phyloP scores from a whole-genome alignment of 35 echinoderm and acorn worm species.

The Strongylocentrotus purpuratus region DNA sequence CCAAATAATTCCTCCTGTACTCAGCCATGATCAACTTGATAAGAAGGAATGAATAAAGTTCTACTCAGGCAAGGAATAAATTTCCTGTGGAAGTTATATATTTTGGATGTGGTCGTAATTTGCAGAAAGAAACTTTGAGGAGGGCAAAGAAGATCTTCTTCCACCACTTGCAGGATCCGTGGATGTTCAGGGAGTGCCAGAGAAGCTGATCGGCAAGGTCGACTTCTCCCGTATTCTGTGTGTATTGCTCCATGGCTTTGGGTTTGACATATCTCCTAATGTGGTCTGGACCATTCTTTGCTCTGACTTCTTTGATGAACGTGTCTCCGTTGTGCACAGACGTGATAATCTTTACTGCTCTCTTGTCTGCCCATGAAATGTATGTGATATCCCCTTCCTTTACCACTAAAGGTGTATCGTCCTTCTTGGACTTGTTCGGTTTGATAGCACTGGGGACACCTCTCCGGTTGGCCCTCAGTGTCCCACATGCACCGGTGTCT shows the following conservation, averaged over 20 bases:
- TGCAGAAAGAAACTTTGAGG: constrained; percentile 48
- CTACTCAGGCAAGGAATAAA: too few species aligned
- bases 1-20: too few species aligned
- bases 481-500: constrained; percentile 50
- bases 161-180: constrained; percentile 61
- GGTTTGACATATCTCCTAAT: too few species aligned
- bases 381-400: constrained; percentile 19
- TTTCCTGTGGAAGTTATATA: too few species aligned
- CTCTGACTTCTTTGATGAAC: neutral
- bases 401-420: neutral
- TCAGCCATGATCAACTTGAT: too few species aligned
- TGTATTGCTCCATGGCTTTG: constrained; percentile 49
- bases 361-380: constrained; percentile 52
- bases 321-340: neutral
- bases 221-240: constrained; percentile 55
- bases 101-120: too few species aligned
- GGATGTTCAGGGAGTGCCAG: constrained; percentile 55
- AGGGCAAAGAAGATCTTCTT: constrained; percentile 61
- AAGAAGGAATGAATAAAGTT: too few species aligned
- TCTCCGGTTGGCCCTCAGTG: constrained; percentile 48
- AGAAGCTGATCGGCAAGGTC: constrained; percentile 58
- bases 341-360: neutral
- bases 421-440: constrained; percentile 50
- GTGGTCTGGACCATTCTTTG: too few species aligned
- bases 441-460: constrained; percentile 46